Evolutionary conservation across 2,888 invertebrate genomes (phyloP).

Genomic region (Drosophila glabriapex): DNA sequence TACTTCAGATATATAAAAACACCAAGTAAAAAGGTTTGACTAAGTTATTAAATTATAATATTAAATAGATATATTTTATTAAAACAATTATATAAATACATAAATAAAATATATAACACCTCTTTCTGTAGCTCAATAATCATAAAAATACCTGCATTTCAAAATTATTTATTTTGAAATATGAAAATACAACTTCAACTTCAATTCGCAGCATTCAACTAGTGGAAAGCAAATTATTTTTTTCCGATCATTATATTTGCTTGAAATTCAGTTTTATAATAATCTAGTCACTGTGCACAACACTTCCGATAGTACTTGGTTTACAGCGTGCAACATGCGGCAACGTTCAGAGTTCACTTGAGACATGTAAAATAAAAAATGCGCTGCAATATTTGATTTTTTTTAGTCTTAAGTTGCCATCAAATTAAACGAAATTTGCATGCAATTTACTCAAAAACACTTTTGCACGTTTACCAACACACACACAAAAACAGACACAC

Average conservation of each 20-base stretch:
- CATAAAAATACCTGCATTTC: neutral
- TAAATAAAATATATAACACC: neutral
- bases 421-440: slow-evolving; percentile 69
- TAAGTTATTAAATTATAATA: neutral
- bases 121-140: too few species aligned
- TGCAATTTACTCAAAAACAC: slow-evolving; percentile 63
- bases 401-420: slow-evolving; percentile 34
- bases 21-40: neutral
- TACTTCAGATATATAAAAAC: neutral
- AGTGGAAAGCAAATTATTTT: slow-evolving; percentile 23
- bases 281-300: slow-evolving; percentile 3
- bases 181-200: neutral
- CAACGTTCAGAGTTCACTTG: slow-evolving; percentile 7
- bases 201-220: slow-evolving; percentile 38
- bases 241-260: neutral
- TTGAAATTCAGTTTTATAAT: neutral
- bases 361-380: slow-evolving; percentile 16
- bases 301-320: slow-evolving; percentile 1
- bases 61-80: neutral
- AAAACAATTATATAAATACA: neutral
- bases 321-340: slow-evolving; percentile 23
- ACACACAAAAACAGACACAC: slow-evolving; percentile 1
- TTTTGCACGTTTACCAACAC: slow-evolving; percentile 50
- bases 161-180: neutral
- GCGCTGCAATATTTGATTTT: slow-evolving; percentile 11